Evolutionary conservation across 2,888 invertebrate species (phyloP), one percentile per base, ranked within the genome.

Genomic region (Molorchus minor): DNA sequence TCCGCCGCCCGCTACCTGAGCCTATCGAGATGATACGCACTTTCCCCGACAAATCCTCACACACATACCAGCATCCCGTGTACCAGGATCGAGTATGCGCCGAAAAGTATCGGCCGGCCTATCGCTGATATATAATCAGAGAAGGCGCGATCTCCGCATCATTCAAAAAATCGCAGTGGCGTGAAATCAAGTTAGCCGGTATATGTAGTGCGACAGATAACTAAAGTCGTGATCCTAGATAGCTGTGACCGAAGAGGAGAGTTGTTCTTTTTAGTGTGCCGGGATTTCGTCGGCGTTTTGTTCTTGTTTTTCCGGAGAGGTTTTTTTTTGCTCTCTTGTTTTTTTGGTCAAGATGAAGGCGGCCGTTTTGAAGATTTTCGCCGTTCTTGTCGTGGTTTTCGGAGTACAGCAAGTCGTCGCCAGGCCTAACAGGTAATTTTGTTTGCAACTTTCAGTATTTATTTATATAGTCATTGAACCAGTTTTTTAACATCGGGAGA

Each of bases 391-490:
- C 8, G 52, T 69, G 47, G 44, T 66, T 58, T 61, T 65, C 41
- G 66, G 65, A 15, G 57, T 69, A 29, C 66, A 67, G 29, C 64
- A 64, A 33, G 66, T 64, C 13, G 44, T 65, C 13, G 70, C 69
- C 12, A 65, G 65, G 38, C 68, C 70, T 38, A 65, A 56, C 60
- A 60, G 69, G 69, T 70, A 61, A 60, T n/a, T n/a, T n/a, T n/a
- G n/a, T n/a, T n/a, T n/a, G n/a, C n/a, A n/a, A n/a, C n/a, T n/a
- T n/a, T n/a, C n/a, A n/a, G n/a, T n/a, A n/a, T n/a, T n/a, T n/a
- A n/a, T n/a, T n/a, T n/a, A n/a, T n/a, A n/a, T n/a, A n/a, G n/a
- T n/a, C n/a, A n/a, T n/a, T n/a, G n/a, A n/a, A n/a, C n/a, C n/a
- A n/a, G n/a, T n/a, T n/a, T n/a, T n/a, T n/a, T n/a, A n/a, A n/a